These are phyloP conservation scores for Miltochrista miniata DNA, from an alignment of 2,888 invertebrate species.

Conservation along the genomic window DNA sequence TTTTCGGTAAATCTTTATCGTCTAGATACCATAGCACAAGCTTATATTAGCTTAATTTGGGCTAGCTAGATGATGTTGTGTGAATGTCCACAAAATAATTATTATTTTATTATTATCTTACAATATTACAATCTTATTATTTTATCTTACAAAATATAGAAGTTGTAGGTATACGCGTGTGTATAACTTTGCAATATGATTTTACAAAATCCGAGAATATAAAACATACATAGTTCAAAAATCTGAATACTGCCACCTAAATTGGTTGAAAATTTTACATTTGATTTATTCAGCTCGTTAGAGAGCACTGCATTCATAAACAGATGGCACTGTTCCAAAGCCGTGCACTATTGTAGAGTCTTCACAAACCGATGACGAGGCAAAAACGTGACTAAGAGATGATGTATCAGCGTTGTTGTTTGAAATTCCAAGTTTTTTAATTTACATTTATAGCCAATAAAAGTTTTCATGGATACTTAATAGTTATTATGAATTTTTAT, in stretches of 20 bases:
- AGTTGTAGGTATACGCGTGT: no score
- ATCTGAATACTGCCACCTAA: background rate
- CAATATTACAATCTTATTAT: background rate
- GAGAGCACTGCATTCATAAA: conserved; percentile 69
- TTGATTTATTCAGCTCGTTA: conserved; percentile 65
- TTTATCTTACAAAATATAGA: no score
- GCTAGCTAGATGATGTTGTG: no score
- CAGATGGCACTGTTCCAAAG: conserved; percentile 67
- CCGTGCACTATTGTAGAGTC: conserved; percentile 63
- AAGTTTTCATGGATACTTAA: conserved; percentile 21
- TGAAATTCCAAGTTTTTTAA: conserved; percentile 37
- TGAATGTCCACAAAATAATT: no score
- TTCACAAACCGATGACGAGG: conserved; percentile 56
- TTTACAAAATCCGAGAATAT: no score
- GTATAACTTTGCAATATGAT: no score
- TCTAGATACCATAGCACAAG: no score
- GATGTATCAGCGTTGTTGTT: conserved; percentile 39
- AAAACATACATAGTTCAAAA: no score
- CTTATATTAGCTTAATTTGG: no score
- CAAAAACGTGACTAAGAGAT: conserved; percentile 67
- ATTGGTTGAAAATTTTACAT: conserved; percentile 18
- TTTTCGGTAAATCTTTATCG: no score
- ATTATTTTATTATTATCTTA: background rate
- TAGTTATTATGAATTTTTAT: background rate
- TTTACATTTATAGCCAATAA: conserved; percentile 34